These are phyloP conservation scores for Elegia similella DNA, from an alignment of 2,888 invertebrate species.

Conservation along the genomic window DNA sequence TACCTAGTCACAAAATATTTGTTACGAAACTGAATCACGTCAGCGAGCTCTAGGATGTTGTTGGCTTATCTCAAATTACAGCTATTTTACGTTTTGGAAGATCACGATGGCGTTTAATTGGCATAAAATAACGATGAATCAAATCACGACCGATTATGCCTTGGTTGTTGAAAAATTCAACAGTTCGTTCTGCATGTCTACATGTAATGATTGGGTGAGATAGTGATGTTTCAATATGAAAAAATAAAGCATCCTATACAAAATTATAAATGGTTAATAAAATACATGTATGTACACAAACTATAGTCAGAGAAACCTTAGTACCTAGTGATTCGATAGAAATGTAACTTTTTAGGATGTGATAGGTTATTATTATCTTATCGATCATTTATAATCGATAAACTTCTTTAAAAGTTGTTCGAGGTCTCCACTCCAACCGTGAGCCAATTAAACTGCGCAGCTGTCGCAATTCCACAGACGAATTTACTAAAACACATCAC, in stretches of 20 bases:
- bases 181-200: neutral
- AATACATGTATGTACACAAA: no score
- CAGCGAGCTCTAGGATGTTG: neutral
- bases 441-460: constrained; percentile 65
- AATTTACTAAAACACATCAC: constrained; percentile 67
- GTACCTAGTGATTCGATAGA: neutral
- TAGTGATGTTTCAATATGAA: neutral
- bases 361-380: no score
- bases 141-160: neutral
- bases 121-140: constrained; percentile 5
- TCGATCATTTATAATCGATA: neutral
- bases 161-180: neutral
- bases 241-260: no score
- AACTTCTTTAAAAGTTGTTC: neutral
- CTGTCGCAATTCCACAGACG: constrained; percentile 64
- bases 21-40: neutral
- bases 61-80: neutral
- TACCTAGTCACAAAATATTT: neutral
- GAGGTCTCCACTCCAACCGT: constrained; percentile 28
- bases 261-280: no score
- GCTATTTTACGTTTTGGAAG: neutral
- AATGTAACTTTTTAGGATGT: neutral
- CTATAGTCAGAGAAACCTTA: no score
- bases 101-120: neutral
- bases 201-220: neutral